phyloP scores from a whole-genome alignment of 2,113 vertebrate genomes.

The Ariopsis seemanni region DNA sequence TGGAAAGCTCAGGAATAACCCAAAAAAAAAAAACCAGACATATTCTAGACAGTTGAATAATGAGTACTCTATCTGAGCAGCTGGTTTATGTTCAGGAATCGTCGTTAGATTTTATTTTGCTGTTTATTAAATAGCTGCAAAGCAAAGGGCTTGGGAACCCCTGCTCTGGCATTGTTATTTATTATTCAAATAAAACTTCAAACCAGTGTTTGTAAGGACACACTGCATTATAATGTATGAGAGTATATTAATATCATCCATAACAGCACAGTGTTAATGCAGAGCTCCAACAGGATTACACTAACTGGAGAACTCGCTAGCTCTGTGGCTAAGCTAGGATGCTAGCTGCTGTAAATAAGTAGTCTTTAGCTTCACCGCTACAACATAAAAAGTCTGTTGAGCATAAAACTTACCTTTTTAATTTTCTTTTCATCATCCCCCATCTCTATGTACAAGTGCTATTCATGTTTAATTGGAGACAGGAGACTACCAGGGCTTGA shows the following conservation, averaged over 20 bases:
- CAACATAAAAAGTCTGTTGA: background rate
- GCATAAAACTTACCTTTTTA: constrained; percentile 79
- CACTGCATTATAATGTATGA: background rate
- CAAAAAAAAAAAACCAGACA: background rate
- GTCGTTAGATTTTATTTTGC: background rate
- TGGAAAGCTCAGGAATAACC: background rate
- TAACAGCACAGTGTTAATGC: background rate
- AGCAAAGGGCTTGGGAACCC: background rate
- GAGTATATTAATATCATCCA: background rate
- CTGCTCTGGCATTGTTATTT: background rate
- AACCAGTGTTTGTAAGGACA: background rate
- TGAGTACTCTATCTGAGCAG: background rate
- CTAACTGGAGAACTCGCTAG: background rate
- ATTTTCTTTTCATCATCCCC: constrained; percentile 92
- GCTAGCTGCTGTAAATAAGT: constrained; percentile 7
- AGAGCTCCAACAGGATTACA: background rate
- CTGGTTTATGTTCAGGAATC: background rate
- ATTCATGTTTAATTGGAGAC: constrained; percentile 61
- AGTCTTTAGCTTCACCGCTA: background rate
- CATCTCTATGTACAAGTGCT: constrained; percentile 76
- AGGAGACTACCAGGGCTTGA: constrained; percentile 41
- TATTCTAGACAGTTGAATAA: background rate
- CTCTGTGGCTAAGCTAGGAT: constrained; percentile 17
- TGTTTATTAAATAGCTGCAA: background rate
- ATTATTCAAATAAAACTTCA: background rate